These are phyloP conservation scores for Sparidentex hasta DNA, from an alignment of 2,797 vertebrate species.

Conservation along the genomic window DNA sequence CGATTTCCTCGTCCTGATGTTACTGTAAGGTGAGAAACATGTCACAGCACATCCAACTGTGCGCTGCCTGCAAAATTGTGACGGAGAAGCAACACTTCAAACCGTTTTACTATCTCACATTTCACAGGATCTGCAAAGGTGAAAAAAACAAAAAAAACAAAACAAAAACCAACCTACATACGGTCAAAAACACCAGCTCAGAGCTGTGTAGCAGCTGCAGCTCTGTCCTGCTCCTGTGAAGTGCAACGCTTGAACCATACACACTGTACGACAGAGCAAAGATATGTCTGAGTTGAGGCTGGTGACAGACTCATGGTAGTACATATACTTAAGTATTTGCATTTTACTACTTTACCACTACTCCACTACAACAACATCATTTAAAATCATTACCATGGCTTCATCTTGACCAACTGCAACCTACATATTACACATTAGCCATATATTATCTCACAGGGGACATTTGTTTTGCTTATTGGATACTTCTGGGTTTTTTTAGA, in stretches of 20 bases:
- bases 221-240: background rate
- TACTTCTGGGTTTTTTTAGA: too few relatives aligned
- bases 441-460: too few relatives aligned
- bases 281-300: background rate
- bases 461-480: too few relatives aligned
- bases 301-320: constrained; percentile 7
- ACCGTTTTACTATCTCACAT: constrained; percentile 30
- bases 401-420: too few relatives aligned
- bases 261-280: background rate
- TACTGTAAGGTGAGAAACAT: constrained; percentile 29
- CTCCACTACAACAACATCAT: too few relatives aligned
- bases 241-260: background rate
- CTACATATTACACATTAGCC: too few relatives aligned
- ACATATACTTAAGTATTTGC: too few relatives aligned
- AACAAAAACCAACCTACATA: background rate
- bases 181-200: constrained; percentile 1
- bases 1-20: constrained; percentile 1
- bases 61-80: constrained; percentile 18
- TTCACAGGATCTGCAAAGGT: constrained; percentile 17
- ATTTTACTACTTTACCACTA: too few relatives aligned
- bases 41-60: constrained; percentile 37
- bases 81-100: constrained; percentile 25
- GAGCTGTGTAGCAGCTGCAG: background rate
- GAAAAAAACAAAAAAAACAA: background rate
- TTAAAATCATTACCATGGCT: too few relatives aligned